A percentile compares a stretch with the other conserved stretches of the same genome.
Evolutionary conservation across 2,888 invertebrate genomes (phyloP).

Genomic region (Chloroclystis v-ata): DNA sequence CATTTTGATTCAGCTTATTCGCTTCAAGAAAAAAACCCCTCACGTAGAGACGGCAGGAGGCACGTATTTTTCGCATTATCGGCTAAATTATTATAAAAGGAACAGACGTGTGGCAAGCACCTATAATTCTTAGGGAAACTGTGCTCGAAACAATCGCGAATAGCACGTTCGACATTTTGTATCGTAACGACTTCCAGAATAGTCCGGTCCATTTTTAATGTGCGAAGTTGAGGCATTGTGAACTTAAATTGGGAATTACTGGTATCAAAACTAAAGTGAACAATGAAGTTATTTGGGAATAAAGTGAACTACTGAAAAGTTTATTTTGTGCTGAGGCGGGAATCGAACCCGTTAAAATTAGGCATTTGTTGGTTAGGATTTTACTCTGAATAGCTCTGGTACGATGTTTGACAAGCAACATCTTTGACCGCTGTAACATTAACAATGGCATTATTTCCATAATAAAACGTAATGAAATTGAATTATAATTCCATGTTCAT

Average conservation of each 20-base stretch:
- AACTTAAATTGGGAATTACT: constrained; percentile 22
- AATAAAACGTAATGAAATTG: constrained; percentile 57
- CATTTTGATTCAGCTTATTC: constrained; percentile 65
- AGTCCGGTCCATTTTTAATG: constrained; percentile 31
- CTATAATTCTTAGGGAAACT: constrained; percentile 49
- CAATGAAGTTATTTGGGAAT: constrained; percentile 1
- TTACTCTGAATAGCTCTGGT: too few species aligned
- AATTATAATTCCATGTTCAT: constrained; percentile 63
- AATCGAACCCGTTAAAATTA: too few species aligned
- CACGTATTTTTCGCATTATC: constrained; percentile 77
- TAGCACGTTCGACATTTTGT: constrained; percentile 43
- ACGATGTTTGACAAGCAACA: constrained; percentile 29
- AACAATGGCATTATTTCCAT: constrained; percentile 48
- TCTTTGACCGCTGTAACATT: constrained; percentile 25
- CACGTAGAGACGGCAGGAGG: constrained; percentile 61
- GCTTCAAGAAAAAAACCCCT: constrained; percentile 60
- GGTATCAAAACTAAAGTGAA: constrained; percentile 13
- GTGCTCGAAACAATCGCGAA: constrained; percentile 45
- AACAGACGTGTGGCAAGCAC: constrained; percentile 60
- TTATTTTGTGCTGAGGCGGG: too few species aligned
- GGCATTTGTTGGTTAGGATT: too few species aligned
- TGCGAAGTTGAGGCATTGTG: constrained; percentile 26
- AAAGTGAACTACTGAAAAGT: background rate
- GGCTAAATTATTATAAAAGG: constrained; percentile 73
- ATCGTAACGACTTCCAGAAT: constrained; percentile 31